phyloP scores from a whole-genome alignment of 2,888 invertebrate genomes.

The Drosophila algonquin region DNA sequence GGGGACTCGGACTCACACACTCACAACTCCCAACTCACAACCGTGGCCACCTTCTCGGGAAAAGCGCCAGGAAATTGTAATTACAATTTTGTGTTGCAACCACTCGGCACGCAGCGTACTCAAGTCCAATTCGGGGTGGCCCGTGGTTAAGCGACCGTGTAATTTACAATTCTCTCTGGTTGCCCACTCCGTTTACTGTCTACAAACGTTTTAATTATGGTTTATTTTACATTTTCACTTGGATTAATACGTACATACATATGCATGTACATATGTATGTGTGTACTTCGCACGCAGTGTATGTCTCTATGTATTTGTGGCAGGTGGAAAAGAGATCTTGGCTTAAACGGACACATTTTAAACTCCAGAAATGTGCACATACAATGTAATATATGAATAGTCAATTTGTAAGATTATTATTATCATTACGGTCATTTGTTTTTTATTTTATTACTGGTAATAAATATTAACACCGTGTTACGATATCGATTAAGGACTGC shows the following conservation, averaged over 20 bases:
- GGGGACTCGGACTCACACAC: not conserved
- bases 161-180: slow-evolving; percentile 83
- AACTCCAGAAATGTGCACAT: too few species aligned
- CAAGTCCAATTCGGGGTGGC: slow-evolving; percentile 56
- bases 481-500: too few species aligned
- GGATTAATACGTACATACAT: slow-evolving; percentile 17
- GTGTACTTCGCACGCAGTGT: not conserved
- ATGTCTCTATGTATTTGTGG: not conserved
- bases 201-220: slow-evolving; percentile 72
- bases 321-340: not conserved
- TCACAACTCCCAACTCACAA: not conserved
- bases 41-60: slow-evolving; percentile 28
- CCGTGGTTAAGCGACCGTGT: slow-evolving; percentile 83
- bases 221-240: slow-evolving; percentile 63
- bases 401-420: too few species aligned
- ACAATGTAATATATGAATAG: too few species aligned
- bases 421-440: too few species aligned
- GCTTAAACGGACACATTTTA: too few species aligned
- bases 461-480: too few species aligned
- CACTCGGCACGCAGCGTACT: slow-evolving; percentile 58
- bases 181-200: slow-evolving; percentile 68
- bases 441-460: too few species aligned
- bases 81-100: slow-evolving; percentile 73
- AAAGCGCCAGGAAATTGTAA: slow-evolving; percentile 63
- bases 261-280: too few species aligned